Conservation (phyloP, 2,888 invertebrate genomes). For the Meiosimyza decipiens region DNA sequence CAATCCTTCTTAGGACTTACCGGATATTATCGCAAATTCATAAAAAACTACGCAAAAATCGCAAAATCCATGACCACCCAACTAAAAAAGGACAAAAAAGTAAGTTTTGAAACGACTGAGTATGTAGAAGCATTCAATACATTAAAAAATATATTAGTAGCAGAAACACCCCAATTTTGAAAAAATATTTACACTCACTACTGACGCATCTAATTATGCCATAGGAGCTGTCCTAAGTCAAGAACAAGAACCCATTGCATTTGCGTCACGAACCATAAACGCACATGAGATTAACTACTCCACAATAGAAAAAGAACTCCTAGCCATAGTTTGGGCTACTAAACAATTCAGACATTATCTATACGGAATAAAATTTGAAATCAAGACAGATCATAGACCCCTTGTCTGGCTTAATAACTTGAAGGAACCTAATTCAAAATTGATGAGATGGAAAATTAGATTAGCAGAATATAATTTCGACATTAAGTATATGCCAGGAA, state of each 20-base stretch:
- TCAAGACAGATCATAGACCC: conserved; percentile 18
- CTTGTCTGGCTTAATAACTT: conserved; percentile 7
- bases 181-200: too few relatives aligned
- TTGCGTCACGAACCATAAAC: neutral
- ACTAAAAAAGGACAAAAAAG: conserved; percentile 10
- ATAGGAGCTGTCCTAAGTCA: conserved; percentile 8
- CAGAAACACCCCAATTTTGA: too few relatives aligned
- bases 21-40: conserved; percentile 13
- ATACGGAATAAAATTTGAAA: conserved; percentile 23
- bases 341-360: conserved; percentile 19
- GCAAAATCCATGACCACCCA: conserved; percentile 10
- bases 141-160: too few relatives aligned
- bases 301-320: conserved; percentile 15
- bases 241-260: neutral
- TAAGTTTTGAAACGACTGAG: neutral
- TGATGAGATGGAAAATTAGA: conserved; percentile 16
- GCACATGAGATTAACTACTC: conserved; percentile 11
- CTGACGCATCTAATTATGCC: neutral
- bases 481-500: conserved; percentile 20
- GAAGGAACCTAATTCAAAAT: conserved; percentile 1
- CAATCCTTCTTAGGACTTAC: too few relatives aligned
- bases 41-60: neutral
- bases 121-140: neutral
- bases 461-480: conserved; percentile 15
- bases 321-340: conserved; percentile 17